Percentiles rank a stretch among this genome's conserved stretches.
These are phyloP conservation scores for Oxycera nigricornis DNA, from an alignment of 2,888 invertebrate genomes.

Conservation along the genomic window DNA sequence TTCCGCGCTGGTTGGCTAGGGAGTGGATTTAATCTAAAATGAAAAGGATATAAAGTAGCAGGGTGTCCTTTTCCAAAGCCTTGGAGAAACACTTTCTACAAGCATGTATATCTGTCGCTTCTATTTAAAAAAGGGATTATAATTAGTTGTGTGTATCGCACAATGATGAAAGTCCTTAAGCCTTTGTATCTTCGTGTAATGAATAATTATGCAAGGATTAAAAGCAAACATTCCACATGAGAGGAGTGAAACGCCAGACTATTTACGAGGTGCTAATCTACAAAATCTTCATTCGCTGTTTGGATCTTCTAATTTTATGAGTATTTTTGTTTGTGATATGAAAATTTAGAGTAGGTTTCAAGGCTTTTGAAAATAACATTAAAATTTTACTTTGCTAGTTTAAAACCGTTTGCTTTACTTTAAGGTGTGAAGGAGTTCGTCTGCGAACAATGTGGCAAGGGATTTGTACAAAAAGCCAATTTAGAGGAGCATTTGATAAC, in stretches of 20 bases:
- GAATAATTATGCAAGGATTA: background rate
- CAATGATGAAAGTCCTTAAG: background rate
- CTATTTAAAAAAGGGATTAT: constrained; percentile 7
- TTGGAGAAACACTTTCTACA: background rate
- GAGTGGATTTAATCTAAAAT: constrained; percentile 19
- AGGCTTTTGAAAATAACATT: too few relatives aligned
- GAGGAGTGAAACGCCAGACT: background rate
- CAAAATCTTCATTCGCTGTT: background rate
- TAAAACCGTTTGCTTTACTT: background rate
- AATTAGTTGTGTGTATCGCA: constrained; percentile 10
- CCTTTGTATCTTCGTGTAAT: background rate
- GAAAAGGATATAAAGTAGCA: constrained; percentile 15
- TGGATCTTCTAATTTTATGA: too few relatives aligned
- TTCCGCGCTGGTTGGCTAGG: background rate
- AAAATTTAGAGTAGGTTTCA: too few relatives aligned
- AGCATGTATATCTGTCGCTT: background rate
- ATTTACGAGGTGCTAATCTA: background rate
- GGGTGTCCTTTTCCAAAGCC: constrained; percentile 6
- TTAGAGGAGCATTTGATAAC: constrained; percentile 64
- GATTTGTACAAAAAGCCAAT: constrained; percentile 63
- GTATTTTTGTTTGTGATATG: too few relatives aligned
- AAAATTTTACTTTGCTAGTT: background rate
- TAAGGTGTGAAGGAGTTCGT: constrained; percentile 55
- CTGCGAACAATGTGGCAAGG: constrained; percentile 64
- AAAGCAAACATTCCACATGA: constrained; percentile 22